Evolutionary conservation across 2,113 vertebrate species (phyloP).

Genomic region (Chaetorhynchus papuensis): DNA sequence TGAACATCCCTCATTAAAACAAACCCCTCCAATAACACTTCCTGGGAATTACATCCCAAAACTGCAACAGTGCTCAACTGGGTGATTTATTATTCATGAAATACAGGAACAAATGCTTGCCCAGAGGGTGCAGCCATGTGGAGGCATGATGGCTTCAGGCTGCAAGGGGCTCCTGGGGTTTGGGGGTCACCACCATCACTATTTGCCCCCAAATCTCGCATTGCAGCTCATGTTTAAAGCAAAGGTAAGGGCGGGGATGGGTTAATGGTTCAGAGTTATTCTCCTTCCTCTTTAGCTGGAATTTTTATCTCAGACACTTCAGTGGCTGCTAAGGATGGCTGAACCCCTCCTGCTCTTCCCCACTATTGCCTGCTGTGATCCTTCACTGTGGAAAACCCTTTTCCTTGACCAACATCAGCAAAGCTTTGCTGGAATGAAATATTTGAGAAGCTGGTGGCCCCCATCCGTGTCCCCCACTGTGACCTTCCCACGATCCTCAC

Average conservation of each 20-base stretch:
- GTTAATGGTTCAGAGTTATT: background rate
- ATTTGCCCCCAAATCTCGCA: fast-evolving
- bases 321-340: background rate
- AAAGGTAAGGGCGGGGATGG: background rate
- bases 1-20: constrained; percentile 42
- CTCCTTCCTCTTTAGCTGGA: background rate
- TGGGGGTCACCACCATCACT: constrained; percentile 13
- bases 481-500: background rate
- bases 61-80: background rate
- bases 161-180: background rate
- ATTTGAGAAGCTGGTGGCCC: background rate
- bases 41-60: constrained; percentile 50
- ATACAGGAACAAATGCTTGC: constrained; percentile 30
- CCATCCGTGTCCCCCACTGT: background rate
- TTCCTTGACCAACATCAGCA: background rate
- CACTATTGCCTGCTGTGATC: fast-evolving
- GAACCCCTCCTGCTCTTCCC: background rate
- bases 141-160: background rate
- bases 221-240: constrained; percentile 1
- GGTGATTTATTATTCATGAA: background rate
- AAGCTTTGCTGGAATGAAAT: background rate
- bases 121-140: constrained; percentile 1
- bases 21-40: constrained; percentile 62
- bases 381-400: background rate
- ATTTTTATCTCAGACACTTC: background rate